phyloP scores from a whole-genome alignment of 2,888 invertebrate species.

The Hirtodrosophila alboralis region DNA sequence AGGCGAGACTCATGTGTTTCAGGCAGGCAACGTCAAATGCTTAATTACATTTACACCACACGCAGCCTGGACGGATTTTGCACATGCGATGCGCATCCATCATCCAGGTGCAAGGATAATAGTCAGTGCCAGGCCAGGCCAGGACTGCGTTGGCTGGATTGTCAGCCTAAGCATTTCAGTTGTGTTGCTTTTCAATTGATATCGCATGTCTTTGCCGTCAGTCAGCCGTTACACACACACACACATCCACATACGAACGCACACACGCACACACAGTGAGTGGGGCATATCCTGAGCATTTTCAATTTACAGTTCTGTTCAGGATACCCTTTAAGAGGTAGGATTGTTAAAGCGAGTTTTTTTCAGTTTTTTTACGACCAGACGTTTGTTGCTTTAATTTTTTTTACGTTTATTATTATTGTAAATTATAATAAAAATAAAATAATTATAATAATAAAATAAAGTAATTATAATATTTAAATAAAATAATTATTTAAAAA shows the following conservation, averaged over 20 bases:
- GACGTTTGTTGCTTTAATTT: too few species aligned
- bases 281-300: slow-evolving; percentile 39
- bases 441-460: too few species aligned
- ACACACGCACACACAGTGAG: slow-evolving; percentile 4
- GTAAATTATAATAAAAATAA: too few species aligned
- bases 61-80: slow-evolving; percentile 34
- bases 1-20: background rate
- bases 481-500: too few species aligned
- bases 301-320: slow-evolving; percentile 58
- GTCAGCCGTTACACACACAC: slow-evolving; percentile 26
- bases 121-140: slow-evolving; percentile 18
- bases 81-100: slow-evolving; percentile 63
- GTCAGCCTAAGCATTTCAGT: slow-evolving; percentile 41
- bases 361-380: too few species aligned
- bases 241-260: slow-evolving; percentile 6
- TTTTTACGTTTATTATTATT: too few species aligned
- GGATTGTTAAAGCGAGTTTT: too few species aligned
- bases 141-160: slow-evolving; percentile 11
- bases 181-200: slow-evolving; percentile 55
- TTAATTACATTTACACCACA: slow-evolving; percentile 72
- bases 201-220: slow-evolving; percentile 59
- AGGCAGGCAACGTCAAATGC: slow-evolving; percentile 37
- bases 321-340: too few species aligned
- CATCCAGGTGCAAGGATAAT: slow-evolving; percentile 50
- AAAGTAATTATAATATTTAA: too few species aligned